Conservation (phyloP, 2,888 invertebrate species). For the Drosophila silvestris region DNA sequence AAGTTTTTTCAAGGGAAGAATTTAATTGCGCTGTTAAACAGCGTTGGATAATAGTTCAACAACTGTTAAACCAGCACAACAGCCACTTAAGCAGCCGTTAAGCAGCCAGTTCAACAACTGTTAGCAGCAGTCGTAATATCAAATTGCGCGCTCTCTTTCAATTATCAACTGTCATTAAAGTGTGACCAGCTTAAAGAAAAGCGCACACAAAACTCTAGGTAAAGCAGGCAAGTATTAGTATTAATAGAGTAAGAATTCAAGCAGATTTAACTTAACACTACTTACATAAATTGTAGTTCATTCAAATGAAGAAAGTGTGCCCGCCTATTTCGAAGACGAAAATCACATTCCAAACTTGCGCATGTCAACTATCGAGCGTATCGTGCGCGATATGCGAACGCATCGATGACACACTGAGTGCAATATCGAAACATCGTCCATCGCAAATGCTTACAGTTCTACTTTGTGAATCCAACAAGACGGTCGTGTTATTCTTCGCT, state of each 20-base stretch:
- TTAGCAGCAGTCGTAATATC: neutral
- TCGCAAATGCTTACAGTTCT: slow-evolving; percentile 34
- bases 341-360: neutral
- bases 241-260: neutral
- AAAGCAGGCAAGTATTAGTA: neutral
- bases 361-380: neutral
- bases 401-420: slow-evolving; percentile 2
- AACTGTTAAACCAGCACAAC: slow-evolving; percentile 2
- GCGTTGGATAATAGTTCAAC: neutral
- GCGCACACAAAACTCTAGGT: neutral
- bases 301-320: slow-evolving; percentile 21
- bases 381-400: neutral
- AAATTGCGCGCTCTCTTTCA: neutral
- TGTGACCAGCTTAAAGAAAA: neutral
- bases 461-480: slow-evolving; percentile 35
- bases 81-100: neutral
- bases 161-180: neutral
- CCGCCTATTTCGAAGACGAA: neutral
- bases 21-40: neutral
- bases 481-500: slow-evolving; percentile 28
- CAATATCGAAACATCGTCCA: slow-evolving; percentile 19
- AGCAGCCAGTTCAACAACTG: neutral
- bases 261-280: neutral
- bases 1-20: neutral
- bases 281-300: neutral